These are phyloP conservation scores for Oostethus manadensis DNA, from an alignment of 2,113 vertebrate genomes.

Conservation along the genomic window DNA sequence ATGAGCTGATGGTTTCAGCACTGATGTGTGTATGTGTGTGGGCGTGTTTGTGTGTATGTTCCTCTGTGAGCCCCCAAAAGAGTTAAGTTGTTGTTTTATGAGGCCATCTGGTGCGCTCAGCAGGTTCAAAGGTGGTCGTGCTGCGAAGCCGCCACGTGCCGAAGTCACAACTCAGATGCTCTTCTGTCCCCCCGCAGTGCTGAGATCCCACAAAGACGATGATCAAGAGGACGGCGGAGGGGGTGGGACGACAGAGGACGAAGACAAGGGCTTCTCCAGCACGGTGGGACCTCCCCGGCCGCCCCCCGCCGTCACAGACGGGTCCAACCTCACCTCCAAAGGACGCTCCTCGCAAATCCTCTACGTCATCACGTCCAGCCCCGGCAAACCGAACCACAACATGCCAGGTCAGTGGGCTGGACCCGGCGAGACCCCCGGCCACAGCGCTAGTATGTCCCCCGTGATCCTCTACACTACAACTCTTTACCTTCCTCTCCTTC, in stretches of 20 bases:
- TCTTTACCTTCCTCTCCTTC: constrained; percentile 9
- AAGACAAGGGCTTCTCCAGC: constrained; percentile 64
- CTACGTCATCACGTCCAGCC: constrained; percentile 93
- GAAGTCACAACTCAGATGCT: too few relatives aligned
- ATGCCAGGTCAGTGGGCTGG: constrained; percentile 85
- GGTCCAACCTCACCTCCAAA: constrained; percentile 78
- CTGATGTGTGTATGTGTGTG: neutral
- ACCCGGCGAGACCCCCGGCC: constrained; percentile 61
- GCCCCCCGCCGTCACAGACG: constrained; percentile 75
- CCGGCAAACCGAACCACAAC: constrained; percentile 80
- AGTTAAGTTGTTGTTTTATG: constrained; percentile 30
- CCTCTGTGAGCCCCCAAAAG: constrained; percentile 29
- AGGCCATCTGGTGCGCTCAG: constrained; percentile 38
- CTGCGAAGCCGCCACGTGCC: constrained; percentile 16
- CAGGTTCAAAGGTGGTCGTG: constrained; percentile 25
- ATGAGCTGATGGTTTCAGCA: neutral
- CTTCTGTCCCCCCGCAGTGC: constrained; percentile 63
- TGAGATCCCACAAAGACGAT: constrained; percentile 63
- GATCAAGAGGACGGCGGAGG: constrained; percentile 46
- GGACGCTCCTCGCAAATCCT: constrained; percentile 84
- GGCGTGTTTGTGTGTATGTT: neutral
- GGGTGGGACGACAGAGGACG: constrained; percentile 63
- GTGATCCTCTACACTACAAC: constrained; percentile 17
- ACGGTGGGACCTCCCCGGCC: constrained; percentile 61
- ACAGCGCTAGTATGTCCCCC: constrained; percentile 68